Base-by-base conservation (phyloP, 2,797 vertebrate genomes). In the Enteromius viviparus region DNA sequence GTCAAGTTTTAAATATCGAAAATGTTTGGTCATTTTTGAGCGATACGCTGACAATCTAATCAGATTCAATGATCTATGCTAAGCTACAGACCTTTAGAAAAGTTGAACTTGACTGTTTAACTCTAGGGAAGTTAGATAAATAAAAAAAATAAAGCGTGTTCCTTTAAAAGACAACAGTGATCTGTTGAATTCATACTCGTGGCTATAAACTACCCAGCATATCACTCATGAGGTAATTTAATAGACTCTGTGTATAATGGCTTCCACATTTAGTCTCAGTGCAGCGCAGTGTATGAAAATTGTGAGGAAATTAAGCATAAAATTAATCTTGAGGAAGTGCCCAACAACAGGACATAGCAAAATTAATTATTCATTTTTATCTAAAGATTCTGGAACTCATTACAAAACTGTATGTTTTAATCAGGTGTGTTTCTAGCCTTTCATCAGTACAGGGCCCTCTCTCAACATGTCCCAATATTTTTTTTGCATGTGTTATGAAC, bases 351-450 rank as follows among this genome's bases (percentile, higher is more conserved):
- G 9, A 72, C 42, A 32, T 21, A 51, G 45, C 45, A 32, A 32
- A 53, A 53, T n/a, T 74, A 19, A 53, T 53, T 17, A 53, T 74
- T 32, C 49, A 14, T 5, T 19, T 53, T 74, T 74, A 74, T 72
- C 32, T 34, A 2, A 34, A 51, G 47, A 12, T 72, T 53, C 47
- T 51, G 47, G 17, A 34, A 53, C 5, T 74, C 17, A 49, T 47
- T 49, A 19, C 23, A 19, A 49, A 29, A 62, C 60, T 15, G 12
- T 3, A 15, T 3, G 60, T 62, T 62, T 62, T 11, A 58, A 23
- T 58, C 55, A 58, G n/a, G 17, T 10, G 9, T 11, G 55, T 58
- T 23, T 58, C 55, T 58, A 58, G 21, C 9, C 55, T 58, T 58
- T 23, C 9, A 58, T 58, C 55, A 58, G n/a, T 58, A 58, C 21